Evolutionary conservation across 2,113 vertebrate genomes (phyloP).

Genomic region (Erythrocercus mccallii): DNA sequence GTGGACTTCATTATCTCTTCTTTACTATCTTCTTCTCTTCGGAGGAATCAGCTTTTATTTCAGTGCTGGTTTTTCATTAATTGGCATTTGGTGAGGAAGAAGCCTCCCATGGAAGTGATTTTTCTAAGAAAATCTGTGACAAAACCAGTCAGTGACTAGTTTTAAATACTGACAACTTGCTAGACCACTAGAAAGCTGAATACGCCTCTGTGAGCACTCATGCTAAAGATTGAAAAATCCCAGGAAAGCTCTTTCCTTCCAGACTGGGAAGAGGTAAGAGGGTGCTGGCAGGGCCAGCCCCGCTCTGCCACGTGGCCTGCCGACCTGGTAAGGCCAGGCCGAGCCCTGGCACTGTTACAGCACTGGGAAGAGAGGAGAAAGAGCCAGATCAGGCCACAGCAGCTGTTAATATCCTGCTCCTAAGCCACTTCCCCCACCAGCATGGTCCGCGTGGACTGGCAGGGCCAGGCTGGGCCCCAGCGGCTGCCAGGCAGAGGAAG

Average conservation of each 20-base stretch:
- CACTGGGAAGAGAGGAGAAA: not conserved
- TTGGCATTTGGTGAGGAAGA: not conserved
- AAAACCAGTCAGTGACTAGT: not conserved
- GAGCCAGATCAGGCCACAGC: not conserved
- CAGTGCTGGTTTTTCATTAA: not conserved
- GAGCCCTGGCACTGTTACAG: not conserved
- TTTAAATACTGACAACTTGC: not conserved
- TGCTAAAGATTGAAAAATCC: not conserved
- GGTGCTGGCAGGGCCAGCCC: not conserved
- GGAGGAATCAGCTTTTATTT: not conserved
- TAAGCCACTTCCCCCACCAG: not conserved
- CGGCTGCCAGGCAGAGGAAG: not conserved
- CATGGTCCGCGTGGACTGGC: too few relatives aligned
- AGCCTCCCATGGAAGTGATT: not conserved
- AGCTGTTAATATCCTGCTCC: not conserved
- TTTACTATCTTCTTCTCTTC: not conserved
- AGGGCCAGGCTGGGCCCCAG: too few relatives aligned
- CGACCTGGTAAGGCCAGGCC: not conserved
- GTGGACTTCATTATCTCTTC: not conserved
- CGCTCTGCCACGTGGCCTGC: rapidly evolving
- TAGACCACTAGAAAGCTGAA: not conserved
- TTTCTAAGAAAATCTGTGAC: not conserved
- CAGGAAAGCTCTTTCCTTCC: not conserved
- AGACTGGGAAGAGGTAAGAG: not conserved
- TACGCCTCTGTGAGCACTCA: not conserved